phyloP scores from a whole-genome alignment of 1,140 invertebrate genomes.

The Scaptodrosophila lebanonensis region DNA sequence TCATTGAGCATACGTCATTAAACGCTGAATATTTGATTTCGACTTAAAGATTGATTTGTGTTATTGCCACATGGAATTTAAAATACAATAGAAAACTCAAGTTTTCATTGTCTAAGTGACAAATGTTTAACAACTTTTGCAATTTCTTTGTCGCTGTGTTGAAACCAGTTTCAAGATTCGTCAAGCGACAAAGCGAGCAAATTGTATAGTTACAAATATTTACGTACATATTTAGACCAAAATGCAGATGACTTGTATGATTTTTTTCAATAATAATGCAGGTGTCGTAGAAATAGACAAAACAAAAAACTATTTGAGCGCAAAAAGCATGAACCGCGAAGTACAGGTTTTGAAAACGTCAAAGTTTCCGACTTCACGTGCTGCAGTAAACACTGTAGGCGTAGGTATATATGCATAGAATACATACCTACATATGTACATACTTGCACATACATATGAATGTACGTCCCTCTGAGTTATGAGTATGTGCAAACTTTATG shows the following conservation, averaged over 20 bases:
- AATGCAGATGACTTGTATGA: constrained; percentile 60
- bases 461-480: neutral
- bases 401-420: constrained; percentile 4
- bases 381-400: neutral
- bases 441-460: neutral
- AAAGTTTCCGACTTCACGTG: neutral
- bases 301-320: constrained; percentile 11
- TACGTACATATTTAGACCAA: constrained; percentile 64
- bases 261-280: constrained; percentile 56
- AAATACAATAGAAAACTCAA: constrained; percentile 21
- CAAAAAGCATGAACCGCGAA: no score
- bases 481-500: constrained; percentile 1
- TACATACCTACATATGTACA: constrained; percentile 5
- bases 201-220: constrained; percentile 34
- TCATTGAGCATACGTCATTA: neutral
- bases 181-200: constrained; percentile 34
- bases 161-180: constrained; percentile 45
- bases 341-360: no score
- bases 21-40: constrained; percentile 16
- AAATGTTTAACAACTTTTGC: constrained; percentile 51
- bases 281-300: constrained; percentile 26
- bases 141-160: constrained; percentile 27
- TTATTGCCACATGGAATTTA: constrained; percentile 25
- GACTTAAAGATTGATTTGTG: constrained; percentile 42
- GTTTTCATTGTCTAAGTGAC: constrained; percentile 57